These are phyloP conservation scores for Malthinus seriepunctatus DNA, from an alignment of 2,888 invertebrate species.

Conservation along the genomic window DNA sequence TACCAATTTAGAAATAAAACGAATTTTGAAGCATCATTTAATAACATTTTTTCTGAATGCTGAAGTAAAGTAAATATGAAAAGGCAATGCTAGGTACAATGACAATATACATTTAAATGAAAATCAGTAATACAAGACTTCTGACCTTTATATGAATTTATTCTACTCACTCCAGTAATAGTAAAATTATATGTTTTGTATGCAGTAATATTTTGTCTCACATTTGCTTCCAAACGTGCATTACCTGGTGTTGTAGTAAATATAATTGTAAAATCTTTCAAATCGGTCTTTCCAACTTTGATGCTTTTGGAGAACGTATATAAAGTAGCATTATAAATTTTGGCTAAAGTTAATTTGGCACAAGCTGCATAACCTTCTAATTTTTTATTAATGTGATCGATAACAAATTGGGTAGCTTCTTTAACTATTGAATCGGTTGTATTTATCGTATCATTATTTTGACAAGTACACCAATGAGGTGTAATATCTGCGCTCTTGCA, in stretches of 20 bases:
- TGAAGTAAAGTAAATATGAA: too few relatives aligned
- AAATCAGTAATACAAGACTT: constrained; percentile 77
- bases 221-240: constrained; percentile 80
- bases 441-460: constrained; percentile 64
- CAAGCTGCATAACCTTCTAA: constrained; percentile 67
- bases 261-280: constrained; percentile 67
- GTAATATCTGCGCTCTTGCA: constrained; percentile 79
- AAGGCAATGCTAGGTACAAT: too few relatives aligned
- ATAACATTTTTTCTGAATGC: too few relatives aligned
- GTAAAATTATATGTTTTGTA: constrained; percentile 52
- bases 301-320: constrained; percentile 56
- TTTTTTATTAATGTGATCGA: constrained; percentile 67
- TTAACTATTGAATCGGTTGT: constrained; percentile 59
- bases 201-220: constrained; percentile 52
- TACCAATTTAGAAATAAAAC: too few relatives aligned
- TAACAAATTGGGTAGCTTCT: constrained; percentile 64
- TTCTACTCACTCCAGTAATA: constrained; percentile 73
- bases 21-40: too few relatives aligned
- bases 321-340: constrained; percentile 69
- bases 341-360: constrained; percentile 63
- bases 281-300: constrained; percentile 51
- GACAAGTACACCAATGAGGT: constrained; percentile 89
- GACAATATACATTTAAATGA: constrained; percentile 60
- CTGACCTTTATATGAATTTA: constrained; percentile 80
- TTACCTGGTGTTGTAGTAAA: constrained; percentile 68